phyloP scores from a whole-genome alignment of 2,888 invertebrate genomes.

The Dicyrtoma fusca region DNA sequence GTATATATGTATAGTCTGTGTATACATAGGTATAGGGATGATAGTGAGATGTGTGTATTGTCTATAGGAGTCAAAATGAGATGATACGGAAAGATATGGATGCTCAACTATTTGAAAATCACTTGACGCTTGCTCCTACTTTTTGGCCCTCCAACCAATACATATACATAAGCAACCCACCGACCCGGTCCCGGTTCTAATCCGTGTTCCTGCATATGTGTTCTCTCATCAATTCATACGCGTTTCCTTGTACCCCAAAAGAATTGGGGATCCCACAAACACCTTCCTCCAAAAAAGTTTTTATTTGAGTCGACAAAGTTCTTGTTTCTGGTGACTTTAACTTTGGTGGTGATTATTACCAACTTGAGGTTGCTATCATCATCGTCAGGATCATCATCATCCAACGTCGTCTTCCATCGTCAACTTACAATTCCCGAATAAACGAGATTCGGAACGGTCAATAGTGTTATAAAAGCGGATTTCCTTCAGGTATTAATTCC shows the following conservation, averaged over 20 bases:
- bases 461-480: constrained; percentile 48
- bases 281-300: constrained; percentile 25
- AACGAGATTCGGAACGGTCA: constrained; percentile 45
- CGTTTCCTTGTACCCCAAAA: constrained; percentile 27
- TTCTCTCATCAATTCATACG: neutral
- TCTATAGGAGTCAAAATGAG: constrained; percentile 5
- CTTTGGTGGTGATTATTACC: constrained; percentile 43
- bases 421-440: constrained; percentile 39
- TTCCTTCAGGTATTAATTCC: constrained; percentile 43
- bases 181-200: neutral
- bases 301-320: constrained; percentile 23
- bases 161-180: too few species aligned
- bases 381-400: constrained; percentile 40
- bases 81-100: constrained; percentile 27
- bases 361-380: constrained; percentile 44
- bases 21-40: neutral
- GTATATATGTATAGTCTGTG: constrained; percentile 5
- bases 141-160: constrained; percentile 9
- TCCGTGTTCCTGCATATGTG: neutral
- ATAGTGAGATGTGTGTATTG: constrained; percentile 5
- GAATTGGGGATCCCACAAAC: constrained; percentile 23
- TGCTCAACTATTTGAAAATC: constrained; percentile 23
- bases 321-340: constrained; percentile 34
- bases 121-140: constrained; percentile 32
- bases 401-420: constrained; percentile 35